Conservation (phyloP, 2,797 vertebrate species). For the Florisuga fusca region DNA sequence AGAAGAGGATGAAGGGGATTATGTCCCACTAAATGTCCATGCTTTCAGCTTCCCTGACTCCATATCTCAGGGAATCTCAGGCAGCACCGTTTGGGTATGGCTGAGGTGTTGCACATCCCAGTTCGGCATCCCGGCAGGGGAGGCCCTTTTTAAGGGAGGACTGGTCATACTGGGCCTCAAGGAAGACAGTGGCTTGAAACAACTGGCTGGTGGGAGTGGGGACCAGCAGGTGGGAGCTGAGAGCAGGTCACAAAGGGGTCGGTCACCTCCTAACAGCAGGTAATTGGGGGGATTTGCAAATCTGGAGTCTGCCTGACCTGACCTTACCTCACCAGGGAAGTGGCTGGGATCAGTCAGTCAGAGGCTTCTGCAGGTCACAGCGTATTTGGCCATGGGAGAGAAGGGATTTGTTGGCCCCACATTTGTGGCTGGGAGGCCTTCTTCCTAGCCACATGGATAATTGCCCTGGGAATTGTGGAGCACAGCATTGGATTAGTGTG, state of each 20-base stretch:
- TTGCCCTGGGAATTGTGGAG: not conserved
- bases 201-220: not conserved
- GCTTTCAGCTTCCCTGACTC: not conserved
- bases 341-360: not conserved
- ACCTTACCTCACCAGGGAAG: not conserved
- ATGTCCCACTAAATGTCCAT: not conserved
- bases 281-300: not conserved
- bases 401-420: not conserved
- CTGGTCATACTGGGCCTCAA: not conserved
- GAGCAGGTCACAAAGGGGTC: not conserved
- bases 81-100: fast-evolving
- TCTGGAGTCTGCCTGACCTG: not conserved
- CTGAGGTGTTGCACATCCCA: not conserved
- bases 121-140: not conserved
- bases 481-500: not conserved
- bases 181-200: not conserved
- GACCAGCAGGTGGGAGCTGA: not conserved
- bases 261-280: not conserved
- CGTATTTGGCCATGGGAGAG: not conserved
- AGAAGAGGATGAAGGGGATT: not conserved
- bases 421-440: not conserved
- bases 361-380: not conserved
- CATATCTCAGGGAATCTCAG: not conserved
- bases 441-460: not conserved
- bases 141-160: not conserved